Conservation (phyloP, 2,113 vertebrate species). For the Aphyosemion australe region DNA sequence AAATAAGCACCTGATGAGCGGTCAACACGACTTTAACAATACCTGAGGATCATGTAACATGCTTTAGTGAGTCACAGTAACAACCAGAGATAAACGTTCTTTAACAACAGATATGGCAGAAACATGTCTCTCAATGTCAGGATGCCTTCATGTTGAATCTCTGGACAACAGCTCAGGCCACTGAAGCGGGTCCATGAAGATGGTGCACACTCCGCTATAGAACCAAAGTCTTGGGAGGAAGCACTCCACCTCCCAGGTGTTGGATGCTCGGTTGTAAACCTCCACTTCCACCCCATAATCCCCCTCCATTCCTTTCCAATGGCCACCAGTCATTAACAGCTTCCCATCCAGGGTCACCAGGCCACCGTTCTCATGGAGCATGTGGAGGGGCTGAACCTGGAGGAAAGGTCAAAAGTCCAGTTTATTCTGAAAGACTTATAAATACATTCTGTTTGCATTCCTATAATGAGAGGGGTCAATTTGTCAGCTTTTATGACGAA, state of each 20-base stretch:
- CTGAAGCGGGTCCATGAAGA: constrained; percentile 88
- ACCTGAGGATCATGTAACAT: no score
- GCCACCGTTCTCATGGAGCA: constrained; percentile 92
- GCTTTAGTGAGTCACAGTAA: constrained; percentile 16
- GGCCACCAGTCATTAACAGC: constrained; percentile 89
- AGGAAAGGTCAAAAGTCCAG: not conserved
- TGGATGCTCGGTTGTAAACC: constrained; percentile 81
- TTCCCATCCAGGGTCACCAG: constrained; percentile 83
- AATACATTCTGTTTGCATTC: not conserved
- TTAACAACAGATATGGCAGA: no score
- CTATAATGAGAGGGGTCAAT: not conserved
- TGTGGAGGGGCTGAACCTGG: constrained; percentile 92
- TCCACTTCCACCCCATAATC: constrained; percentile 96
- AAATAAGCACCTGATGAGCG: no score
- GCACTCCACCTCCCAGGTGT: constrained; percentile 85
- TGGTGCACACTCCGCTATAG: constrained; percentile 87
- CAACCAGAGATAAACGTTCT: constrained; percentile 27
- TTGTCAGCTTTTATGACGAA: not conserved
- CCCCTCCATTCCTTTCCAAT: constrained; percentile 95
- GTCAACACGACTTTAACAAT: no score
- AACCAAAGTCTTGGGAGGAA: constrained; percentile 91
- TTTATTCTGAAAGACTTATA: not conserved
- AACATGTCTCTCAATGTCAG: not conserved
- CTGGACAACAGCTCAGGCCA: constrained; percentile 84
- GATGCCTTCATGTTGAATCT: constrained; percentile 41